Conservation (phyloP, 2,888 invertebrate species). For the Pyralis farinalis region DNA sequence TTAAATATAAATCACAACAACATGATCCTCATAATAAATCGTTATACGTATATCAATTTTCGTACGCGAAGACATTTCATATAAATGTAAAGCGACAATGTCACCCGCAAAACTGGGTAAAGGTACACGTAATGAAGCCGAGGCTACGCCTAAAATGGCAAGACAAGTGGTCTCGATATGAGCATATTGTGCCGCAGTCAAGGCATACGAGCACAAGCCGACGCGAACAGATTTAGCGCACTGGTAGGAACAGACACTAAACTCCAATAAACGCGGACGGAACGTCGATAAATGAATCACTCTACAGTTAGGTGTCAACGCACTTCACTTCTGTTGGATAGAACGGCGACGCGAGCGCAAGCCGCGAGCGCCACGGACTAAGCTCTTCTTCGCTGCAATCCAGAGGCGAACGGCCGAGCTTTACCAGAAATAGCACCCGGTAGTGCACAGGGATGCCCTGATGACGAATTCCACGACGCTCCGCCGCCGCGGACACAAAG, state of each 20-base stretch:
- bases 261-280: constrained; percentile 41
- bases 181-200: constrained; percentile 62
- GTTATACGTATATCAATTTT: constrained; percentile 85
- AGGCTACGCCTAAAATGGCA: constrained; percentile 70
- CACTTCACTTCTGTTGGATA: constrained; percentile 68
- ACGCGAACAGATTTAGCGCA: constrained; percentile 48
- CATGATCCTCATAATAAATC: constrained; percentile 84
- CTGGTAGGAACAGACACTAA: constrained; percentile 61
- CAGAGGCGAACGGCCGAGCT: constrained; percentile 67
- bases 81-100: constrained; percentile 38
- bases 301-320: constrained; percentile 76
- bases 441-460: constrained; percentile 65
- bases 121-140: constrained; percentile 60
- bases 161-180: constrained; percentile 63
- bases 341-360: constrained; percentile 52
- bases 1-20: constrained; percentile 84
- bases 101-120: constrained; percentile 67
- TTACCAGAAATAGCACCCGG: constrained; percentile 75
- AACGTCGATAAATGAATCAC: constrained; percentile 69
- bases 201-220: constrained; percentile 61
- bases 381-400: constrained; percentile 52
- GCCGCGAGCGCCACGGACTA: constrained; percentile 59
- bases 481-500: constrained; percentile 29
- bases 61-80: constrained; percentile 83
- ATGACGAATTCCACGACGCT: constrained; percentile 57